Percentiles rank a stretch among this genome's conserved stretches.
Conservation (phyloP, 2,797 vertebrate species). For the Epinephelus awoara region DNA sequence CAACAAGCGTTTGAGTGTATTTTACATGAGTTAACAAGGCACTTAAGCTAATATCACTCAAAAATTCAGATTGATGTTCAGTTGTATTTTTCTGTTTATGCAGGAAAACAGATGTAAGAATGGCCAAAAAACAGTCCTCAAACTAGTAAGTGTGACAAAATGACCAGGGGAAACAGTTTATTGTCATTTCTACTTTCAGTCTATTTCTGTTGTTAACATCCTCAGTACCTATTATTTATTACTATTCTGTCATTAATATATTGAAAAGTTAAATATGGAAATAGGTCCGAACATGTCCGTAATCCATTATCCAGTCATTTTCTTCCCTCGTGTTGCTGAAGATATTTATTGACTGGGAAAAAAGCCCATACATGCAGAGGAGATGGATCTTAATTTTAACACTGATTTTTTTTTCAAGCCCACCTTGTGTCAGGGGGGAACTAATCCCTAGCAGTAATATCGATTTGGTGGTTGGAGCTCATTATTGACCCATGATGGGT, state of each 20-base stretch:
- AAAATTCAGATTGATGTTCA: too few relatives aligned
- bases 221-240: slow-evolving; percentile 21
- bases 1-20: too few relatives aligned
- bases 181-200: too few relatives aligned
- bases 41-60: too few relatives aligned
- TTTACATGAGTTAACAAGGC: too few relatives aligned
- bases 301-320: slow-evolving; percentile 25
- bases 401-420: slow-evolving; percentile 33
- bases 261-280: slow-evolving; percentile 27
- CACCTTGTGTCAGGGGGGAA: slow-evolving; percentile 55
- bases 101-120: too few relatives aligned
- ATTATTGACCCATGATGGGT: slow-evolving; percentile 69
- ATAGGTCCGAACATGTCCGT: not conserved
- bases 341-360: slow-evolving; percentile 41
- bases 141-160: too few relatives aligned
- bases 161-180: too few relatives aligned
- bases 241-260: slow-evolving; percentile 17
- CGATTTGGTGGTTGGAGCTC: slow-evolving; percentile 61
- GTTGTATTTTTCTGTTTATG: too few relatives aligned
- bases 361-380: slow-evolving; percentile 16
- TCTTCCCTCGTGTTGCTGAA: slow-evolving; percentile 7
- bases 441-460: slow-evolving; percentile 67
- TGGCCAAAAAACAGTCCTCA: too few relatives aligned
- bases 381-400: slow-evolving; percentile 42
- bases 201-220: too few relatives aligned